Evolutionary conservation across 2,797 vertebrate genomes (phyloP), one percentile per base, ranked within the genome.

Genomic region (Myotis planiceps): DNA sequence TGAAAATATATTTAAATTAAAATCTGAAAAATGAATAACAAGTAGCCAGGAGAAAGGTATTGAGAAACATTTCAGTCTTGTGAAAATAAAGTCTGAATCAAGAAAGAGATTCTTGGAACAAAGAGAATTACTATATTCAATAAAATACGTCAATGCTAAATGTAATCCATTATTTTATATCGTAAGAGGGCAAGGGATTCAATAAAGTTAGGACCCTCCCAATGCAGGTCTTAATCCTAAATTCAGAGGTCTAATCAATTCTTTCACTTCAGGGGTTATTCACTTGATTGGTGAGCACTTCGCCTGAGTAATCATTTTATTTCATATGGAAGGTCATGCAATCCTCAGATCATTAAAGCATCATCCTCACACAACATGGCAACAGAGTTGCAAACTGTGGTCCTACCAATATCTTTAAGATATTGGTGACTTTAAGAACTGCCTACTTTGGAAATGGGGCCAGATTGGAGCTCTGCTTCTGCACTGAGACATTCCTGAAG

Each of bases 1-100:
- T 90, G 14, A 88, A 29, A n/a, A 53, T 69, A 23, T 21, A 92
- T 66, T 91, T 72, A 76, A 95, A 79, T 79, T 83, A 95, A 95
- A 95, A 92, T 66, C 6, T 95, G 27, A 78, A 75, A 75, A 63
- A 45, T 66, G 9, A 88, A 25, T 71, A 84, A 94, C 85, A 92
- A 90, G 47, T 81, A 81, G 10, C 19, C 42, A 84, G 10, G 7
- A 79, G 3, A 72, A 97, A 90, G 90, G 23, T 47, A 78, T 37
- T 71, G 86, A 96, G 63, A 87, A 92, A 63, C 4, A 75, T 21
- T 88, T 84, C 18, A 91, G 15, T 29, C 32, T 58, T 96, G 2
- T 65, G 29, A 94, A 96, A 94, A 51, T 45, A 69, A 15, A 87
- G 12, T 75, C 47, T 34, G n/a, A 85, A 15, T 69, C 34, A 90